These are phyloP conservation scores for Drosophila subpulchrella DNA, from an alignment of 1,140 invertebrate genomes.

Conservation along the genomic window DNA sequence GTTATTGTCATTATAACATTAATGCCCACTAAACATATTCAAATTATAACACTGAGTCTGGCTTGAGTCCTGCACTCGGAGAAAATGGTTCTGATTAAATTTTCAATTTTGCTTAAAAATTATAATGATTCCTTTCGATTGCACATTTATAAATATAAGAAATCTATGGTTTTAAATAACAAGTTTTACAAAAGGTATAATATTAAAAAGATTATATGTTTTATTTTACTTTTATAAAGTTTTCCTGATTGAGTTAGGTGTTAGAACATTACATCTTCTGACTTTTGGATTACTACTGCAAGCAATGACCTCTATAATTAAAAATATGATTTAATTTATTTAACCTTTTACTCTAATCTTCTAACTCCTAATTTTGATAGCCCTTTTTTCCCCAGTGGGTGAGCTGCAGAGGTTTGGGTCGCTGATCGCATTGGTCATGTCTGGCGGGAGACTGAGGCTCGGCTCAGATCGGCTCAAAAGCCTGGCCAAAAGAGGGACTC, in stretches of 20 bases:
- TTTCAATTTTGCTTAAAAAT: too few species aligned
- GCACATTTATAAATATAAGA: too few species aligned
- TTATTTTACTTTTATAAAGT: too few species aligned
- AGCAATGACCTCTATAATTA: too few species aligned
- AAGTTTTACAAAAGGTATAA: too few species aligned
- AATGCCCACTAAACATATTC: constrained; percentile 83
- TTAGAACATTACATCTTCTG: too few species aligned
- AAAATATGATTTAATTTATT: too few species aligned
- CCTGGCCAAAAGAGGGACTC: constrained; percentile 41
- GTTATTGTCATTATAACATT: constrained; percentile 84
- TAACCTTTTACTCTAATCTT: neutral
- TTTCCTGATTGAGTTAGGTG: too few species aligned
- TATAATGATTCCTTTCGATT: too few species aligned
- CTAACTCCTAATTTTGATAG: neutral
- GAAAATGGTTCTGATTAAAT: neutral
- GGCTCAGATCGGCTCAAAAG: constrained; percentile 11
- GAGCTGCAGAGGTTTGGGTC: constrained; percentile 24
- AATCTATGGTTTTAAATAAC: too few species aligned
- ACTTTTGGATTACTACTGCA: too few species aligned
- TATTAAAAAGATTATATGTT: too few species aligned
- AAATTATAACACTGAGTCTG: constrained; percentile 76
- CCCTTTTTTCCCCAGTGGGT: constrained; percentile 16
- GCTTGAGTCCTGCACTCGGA: constrained; percentile 3
- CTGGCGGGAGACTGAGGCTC: constrained; percentile 22
- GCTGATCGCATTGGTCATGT: constrained; percentile 52